Conservation (phyloP, 2,113 vertebrate species). For the Verasper variegatus region DNA sequence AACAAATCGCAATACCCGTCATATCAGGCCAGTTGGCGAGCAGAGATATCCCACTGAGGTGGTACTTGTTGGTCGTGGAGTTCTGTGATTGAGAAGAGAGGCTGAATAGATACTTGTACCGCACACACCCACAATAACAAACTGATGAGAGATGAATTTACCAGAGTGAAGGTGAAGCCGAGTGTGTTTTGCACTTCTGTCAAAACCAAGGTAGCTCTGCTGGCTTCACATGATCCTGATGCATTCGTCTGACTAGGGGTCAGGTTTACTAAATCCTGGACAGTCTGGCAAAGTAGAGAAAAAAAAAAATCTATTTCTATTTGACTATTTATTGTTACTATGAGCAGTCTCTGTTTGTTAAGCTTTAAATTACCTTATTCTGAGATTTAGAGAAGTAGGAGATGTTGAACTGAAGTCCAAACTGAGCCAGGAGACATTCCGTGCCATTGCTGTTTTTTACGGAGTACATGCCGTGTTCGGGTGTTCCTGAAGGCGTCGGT, state of each 20-base stretch:
- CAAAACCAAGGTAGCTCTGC: conserved; percentile 78
- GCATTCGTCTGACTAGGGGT: conserved; percentile 73
- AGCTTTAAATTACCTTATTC: conserved; percentile 71
- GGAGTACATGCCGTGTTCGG: conserved; percentile 79
- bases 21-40: conserved; percentile 71
- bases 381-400: conserved; percentile 75
- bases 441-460: conserved; percentile 82
- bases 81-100: conserved; percentile 69
- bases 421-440: conserved; percentile 86
- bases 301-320: conserved; percentile 54
- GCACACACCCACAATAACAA: neutral
- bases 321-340: neutral
- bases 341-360: neutral
- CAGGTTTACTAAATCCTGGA: conserved; percentile 83
- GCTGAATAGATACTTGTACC: neutral
- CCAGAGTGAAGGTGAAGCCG: conserved; percentile 83
- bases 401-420: conserved; percentile 91
- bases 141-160: conserved; percentile 63
- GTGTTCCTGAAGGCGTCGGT: conserved; percentile 70
- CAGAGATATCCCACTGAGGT: conserved; percentile 74
- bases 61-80: conserved; percentile 76
- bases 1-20: conserved; percentile 57
- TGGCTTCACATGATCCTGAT: conserved; percentile 79
- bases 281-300: conserved; percentile 67
- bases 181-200: conserved; percentile 53